Evolutionary conservation across 1,140 invertebrate genomes (phyloP), one percentile per base, ranked within the genome.

Genomic region (Hetaerina americana): DNA sequence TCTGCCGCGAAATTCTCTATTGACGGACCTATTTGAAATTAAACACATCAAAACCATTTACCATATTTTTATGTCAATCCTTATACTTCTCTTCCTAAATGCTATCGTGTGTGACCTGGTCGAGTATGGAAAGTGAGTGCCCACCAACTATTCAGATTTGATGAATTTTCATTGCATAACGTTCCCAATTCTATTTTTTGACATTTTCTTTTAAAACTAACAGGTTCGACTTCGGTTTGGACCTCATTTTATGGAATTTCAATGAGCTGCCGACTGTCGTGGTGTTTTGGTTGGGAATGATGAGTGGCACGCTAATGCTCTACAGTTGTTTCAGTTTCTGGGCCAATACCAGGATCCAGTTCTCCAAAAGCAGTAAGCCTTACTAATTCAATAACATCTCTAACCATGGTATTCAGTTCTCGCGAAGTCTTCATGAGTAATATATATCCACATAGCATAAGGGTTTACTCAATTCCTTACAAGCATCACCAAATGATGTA

Each of bases 31-130:
- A 27, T 87, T 93, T 75, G 84, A 93, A 78, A 87, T 90, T 71
- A 86, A 87, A 71, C 92, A 96, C 79, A 89, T 95, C 73, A 84
- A 84, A 76, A 91, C 92, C 0, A 89, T 95, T 71, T 92, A 93
- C 78, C 89, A 95, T 80, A 89, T 95, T 69, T 94, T 93, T 80
- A 84, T 90, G n/a, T 88, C 89, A 66, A 89, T 90, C 74, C 82
- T 95, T 26, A 84, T 94, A 66, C 83, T 93, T 66, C 84, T 94
- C 71, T 83, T 91, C 67, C 78, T 92, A 27, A 89, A 92, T 75
- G 91, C 89, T 0, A 80, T 89, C 15, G 82, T 88, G 10, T 86
- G 87, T 75, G 92, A 94, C 78, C 83, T 91, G 72, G 80, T 92
- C 26, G 85, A 91, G 74, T 85, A 85, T 72, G 91, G 90, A 77